phyloP scores from a whole-genome alignment of 1,140 invertebrate species.

The Drosophila seguyi region DNA sequence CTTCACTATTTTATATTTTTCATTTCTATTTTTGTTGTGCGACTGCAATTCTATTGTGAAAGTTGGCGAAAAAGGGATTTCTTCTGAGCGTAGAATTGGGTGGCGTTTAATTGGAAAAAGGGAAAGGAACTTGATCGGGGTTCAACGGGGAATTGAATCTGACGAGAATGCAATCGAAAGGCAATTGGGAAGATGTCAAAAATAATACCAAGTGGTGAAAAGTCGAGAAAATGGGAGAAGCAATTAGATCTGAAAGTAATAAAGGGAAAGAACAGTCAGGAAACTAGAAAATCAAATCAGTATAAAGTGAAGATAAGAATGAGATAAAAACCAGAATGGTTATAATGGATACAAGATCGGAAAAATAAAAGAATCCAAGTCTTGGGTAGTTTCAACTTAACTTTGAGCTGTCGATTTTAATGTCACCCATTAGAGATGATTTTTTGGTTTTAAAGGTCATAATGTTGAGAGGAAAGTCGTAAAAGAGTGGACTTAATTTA shows the following conservation, averaged over 20 bases:
- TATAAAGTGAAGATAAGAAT: background rate
- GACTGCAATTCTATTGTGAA: constrained; percentile 55
- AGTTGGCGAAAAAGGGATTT: constrained; percentile 36
- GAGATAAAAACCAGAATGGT: background rate
- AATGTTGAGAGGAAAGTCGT: constrained; percentile 6
- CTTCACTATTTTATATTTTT: constrained; percentile 12
- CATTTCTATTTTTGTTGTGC: constrained; percentile 24
- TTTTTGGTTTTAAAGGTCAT: constrained; percentile 28
- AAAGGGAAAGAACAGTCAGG: background rate
- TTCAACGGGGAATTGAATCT: background rate
- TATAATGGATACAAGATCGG: background rate
- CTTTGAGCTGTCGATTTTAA: background rate
- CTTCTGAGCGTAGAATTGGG: constrained; percentile 20
- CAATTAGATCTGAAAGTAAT: background rate
- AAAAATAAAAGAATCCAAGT: background rate
- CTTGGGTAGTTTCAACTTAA: background rate
- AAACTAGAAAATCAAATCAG: background rate
- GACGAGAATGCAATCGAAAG: background rate
- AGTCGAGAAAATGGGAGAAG: background rate
- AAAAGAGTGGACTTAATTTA: background rate
- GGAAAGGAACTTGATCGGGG: constrained; percentile 21
- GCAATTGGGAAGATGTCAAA: constrained; percentile 2
- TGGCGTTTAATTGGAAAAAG: constrained; percentile 32
- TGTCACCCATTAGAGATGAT: constrained; percentile 16
- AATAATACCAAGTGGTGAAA: background rate